Evolutionary conservation across 2,113 vertebrate species (phyloP).

Genomic region (Lampris megalopsis): DNA sequence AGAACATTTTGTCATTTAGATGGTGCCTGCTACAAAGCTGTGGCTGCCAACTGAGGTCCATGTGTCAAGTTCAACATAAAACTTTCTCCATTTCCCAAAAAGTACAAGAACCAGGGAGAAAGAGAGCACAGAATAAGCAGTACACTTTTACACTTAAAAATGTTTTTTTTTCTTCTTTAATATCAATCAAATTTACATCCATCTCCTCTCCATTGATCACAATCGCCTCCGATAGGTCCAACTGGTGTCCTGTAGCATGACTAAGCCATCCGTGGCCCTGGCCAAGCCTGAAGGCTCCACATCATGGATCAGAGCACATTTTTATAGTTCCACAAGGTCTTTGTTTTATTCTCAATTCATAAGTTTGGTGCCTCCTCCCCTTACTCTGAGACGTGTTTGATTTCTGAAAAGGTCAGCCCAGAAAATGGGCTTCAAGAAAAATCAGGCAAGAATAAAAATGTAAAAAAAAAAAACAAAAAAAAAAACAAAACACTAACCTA

Average conservation of each 20-base stretch:
- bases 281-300: constrained; percentile 11
- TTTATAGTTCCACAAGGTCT: constrained; percentile 55
- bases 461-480: constrained; percentile 59
- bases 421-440: constrained; percentile 70
- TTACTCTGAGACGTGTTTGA: constrained; percentile 27
- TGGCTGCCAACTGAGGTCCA: constrained; percentile 67
- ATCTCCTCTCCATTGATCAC: constrained; percentile 43
- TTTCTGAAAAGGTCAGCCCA: constrained; percentile 63
- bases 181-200: constrained; percentile 76
- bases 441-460: constrained; percentile 36
- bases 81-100: constrained; percentile 40
- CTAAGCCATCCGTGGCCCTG: constrained; percentile 37
- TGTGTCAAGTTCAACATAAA: constrained; percentile 63
- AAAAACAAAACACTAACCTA: constrained; percentile 60
- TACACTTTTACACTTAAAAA: constrained; percentile 59
- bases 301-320: constrained; percentile 5
- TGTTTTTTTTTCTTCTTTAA: constrained; percentile 22
- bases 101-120: constrained; percentile 63
- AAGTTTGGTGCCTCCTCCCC: constrained; percentile 37
- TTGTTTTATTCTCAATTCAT: constrained; percentile 41
- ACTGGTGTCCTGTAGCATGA: constrained; percentile 28
- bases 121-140: constrained; percentile 74
- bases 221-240: constrained; percentile 37
- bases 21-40: constrained; percentile 52
- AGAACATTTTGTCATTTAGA: constrained; percentile 56